These are phyloP conservation scores for Etheostoma perlongum DNA, from an alignment of 2,797 vertebrate species.

Conservation along the genomic window DNA sequence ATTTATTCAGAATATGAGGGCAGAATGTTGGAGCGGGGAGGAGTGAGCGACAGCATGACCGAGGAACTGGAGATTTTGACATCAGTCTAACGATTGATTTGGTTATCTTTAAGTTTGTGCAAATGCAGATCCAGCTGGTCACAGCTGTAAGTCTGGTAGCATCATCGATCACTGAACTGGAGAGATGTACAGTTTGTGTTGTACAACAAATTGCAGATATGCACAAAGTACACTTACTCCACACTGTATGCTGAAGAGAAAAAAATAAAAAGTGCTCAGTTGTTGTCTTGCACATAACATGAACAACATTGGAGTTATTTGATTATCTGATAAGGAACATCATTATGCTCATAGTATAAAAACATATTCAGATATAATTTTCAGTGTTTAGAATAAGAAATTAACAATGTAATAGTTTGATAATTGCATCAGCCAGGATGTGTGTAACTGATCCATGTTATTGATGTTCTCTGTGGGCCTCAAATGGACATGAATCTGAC, in stretches of 20 bases:
- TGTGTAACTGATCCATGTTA: conserved; percentile 30
- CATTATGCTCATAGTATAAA: background rate
- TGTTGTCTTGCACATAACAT: background rate
- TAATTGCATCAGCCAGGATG: conserved; percentile 23
- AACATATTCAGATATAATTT: conserved; percentile 6
- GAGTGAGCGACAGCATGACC: conserved; percentile 19
- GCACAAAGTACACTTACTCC: conserved; percentile 2
- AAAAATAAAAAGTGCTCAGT: background rate
- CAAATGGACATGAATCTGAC: conserved; percentile 28
- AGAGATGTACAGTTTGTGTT: conserved; percentile 12
- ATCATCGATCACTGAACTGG: conserved; percentile 30
- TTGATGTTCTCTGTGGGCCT: conserved; percentile 7
- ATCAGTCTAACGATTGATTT: conserved; percentile 46
- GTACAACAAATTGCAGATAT: conserved; percentile 22
- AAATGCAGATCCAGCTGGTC: conserved; percentile 43
- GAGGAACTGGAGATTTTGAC: conserved; percentile 42
- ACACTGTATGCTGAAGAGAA: background rate
- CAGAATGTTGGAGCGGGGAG: conserved; percentile 1
- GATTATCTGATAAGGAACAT: background rate
- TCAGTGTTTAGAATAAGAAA: background rate
- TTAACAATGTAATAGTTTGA: background rate
- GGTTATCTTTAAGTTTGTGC: conserved; percentile 47
- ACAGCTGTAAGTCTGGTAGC: conserved; percentile 59
- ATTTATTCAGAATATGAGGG: conserved; percentile 22
- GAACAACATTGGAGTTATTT: background rate